Conservation (phyloP, 2,113 vertebrate genomes). For the Spea multiplicata region DNA sequence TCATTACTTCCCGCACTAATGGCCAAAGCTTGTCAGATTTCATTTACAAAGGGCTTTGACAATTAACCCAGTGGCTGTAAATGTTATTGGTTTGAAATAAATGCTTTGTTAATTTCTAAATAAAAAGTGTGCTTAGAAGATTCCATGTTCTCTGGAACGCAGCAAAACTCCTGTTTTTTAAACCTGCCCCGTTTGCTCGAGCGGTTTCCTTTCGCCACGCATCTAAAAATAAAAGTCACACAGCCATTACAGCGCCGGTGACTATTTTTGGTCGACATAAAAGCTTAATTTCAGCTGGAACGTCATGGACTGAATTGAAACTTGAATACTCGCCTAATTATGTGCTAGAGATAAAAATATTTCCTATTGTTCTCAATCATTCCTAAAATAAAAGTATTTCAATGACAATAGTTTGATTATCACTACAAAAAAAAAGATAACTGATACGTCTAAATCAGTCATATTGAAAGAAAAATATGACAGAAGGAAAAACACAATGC, state of each 20-base stretch:
- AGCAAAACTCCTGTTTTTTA: background rate
- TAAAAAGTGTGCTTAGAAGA: background rate
- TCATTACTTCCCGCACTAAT: too few relatives aligned
- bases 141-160: background rate
- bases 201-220: background rate
- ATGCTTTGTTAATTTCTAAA: too few relatives aligned
- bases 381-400: background rate
- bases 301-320: conserved; percentile 21
- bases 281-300: conserved; percentile 29
- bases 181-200: background rate
- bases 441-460: background rate
- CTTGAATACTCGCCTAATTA: conserved; percentile 35
- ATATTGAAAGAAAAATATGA: conserved; percentile 2
- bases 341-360: conserved; percentile 23
- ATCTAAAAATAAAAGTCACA: conserved; percentile 27
- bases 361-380: conserved; percentile 19
- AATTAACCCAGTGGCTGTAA: too few relatives aligned
- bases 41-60: too few relatives aligned
- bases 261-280: conserved; percentile 21
- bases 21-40: too few relatives aligned
- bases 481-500: background rate
- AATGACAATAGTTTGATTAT: background rate
- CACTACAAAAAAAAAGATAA: background rate
- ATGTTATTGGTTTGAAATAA: too few relatives aligned
- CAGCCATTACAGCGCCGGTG: background rate